Evolutionary conservation across 2,797 vertebrate species (phyloP).

Genomic region (Fundulus diaphanus): DNA sequence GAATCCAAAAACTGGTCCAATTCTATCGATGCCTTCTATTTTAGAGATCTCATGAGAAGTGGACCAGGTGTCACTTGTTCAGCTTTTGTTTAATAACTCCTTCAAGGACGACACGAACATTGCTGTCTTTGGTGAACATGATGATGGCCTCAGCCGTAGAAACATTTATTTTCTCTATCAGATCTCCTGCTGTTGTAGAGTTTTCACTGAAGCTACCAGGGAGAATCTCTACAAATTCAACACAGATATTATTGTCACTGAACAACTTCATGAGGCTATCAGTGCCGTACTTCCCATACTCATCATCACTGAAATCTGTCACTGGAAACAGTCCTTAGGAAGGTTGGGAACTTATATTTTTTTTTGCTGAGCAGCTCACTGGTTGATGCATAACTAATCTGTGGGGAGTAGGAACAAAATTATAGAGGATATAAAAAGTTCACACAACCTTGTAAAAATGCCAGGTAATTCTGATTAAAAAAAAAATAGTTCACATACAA

Average conservation of each 20-base stretch:
- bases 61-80: conserved; percentile 66
- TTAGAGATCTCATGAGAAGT: background rate
- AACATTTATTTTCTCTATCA: background rate
- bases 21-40: conserved; percentile 13
- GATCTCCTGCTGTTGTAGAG: rapidly evolving
- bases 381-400: conserved; percentile 65
- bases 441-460: background rate
- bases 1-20: conserved; percentile 63
- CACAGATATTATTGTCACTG: conserved; percentile 7
- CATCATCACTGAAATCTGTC: conserved; percentile 64
- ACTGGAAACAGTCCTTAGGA: conserved; percentile 63
- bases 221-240: conserved; percentile 53
- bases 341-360: conserved; percentile 69
- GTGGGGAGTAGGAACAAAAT: conserved; percentile 18
- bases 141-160: conserved; percentile 67
- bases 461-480: too few relatives aligned
- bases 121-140: conserved; percentile 56
- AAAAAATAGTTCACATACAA: too few relatives aligned
- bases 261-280: conserved; percentile 27
- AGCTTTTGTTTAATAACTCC: conserved; percentile 10
- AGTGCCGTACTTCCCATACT: conserved; percentile 61
- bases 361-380: conserved; percentile 63
- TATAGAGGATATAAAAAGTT: background rate
- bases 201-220: conserved; percentile 23
- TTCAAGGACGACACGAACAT: conserved; percentile 46